Evolutionary conservation across 2,113 vertebrate genomes (phyloP).

Genomic region (Xenotilapia leptura): DNA sequence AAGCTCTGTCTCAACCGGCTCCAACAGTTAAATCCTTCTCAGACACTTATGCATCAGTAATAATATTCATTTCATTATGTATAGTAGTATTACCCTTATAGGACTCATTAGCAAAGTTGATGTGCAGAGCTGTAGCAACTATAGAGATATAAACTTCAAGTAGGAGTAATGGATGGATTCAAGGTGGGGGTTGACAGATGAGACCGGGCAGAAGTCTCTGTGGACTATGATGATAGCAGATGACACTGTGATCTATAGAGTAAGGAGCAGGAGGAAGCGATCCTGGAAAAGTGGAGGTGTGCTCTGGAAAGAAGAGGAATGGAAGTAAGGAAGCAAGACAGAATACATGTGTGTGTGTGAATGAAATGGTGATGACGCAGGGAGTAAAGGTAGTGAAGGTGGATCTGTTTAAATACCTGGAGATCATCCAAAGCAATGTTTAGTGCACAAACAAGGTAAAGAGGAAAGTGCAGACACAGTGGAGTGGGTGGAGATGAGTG

Average conservation of each 20-base stretch:
- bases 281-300: not conserved
- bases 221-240: not conserved
- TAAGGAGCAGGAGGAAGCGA: not conserved
- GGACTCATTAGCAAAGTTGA: not conserved
- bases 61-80: not conserved
- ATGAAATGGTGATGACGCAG: not conserved
- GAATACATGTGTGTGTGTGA: not conserved
- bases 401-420: not conserved
- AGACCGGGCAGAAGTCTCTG: not conserved
- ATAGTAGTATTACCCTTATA: not conserved
- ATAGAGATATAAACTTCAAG: not conserved
- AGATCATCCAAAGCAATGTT: not conserved
- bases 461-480: not conserved
- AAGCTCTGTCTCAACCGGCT: accelerated
- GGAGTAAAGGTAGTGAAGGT: not conserved
- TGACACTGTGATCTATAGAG: not conserved
- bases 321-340: not conserved
- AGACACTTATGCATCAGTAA: not conserved
- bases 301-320: not conserved
- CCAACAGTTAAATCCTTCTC: not conserved
- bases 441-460: not conserved
- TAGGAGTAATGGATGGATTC: not conserved
- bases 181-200: not conserved
- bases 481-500: not conserved
- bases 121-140: not conserved